Evolutionary conservation across 1,140 invertebrate genomes (phyloP), one percentile per base, ranked within the genome.

Genomic region (Macrosteles quadrilineatus): DNA sequence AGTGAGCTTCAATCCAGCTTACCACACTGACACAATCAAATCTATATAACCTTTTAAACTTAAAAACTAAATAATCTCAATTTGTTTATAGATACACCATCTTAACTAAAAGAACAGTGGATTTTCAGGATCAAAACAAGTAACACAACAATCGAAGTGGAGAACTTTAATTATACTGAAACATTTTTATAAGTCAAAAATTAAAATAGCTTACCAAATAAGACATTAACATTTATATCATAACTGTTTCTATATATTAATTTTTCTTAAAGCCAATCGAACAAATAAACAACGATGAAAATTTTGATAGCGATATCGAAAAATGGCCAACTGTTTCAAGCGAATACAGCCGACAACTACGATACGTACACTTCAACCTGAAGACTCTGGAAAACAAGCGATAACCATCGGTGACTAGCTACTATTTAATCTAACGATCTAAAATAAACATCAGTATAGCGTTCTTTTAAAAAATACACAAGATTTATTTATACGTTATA

Each of bases 401-500:
- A 9, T 19, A 53, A 53, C 47, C 21, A 14, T 11, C 11, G 6
- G 47, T 53, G 47, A 53, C 47, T 53, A 53, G 47, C 47, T 53
- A 53, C 47, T 53, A 53, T 64, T 31, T 64, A 32, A 21, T 25
- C 62, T 64, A 64, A 30, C 31, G 19, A n/a, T 64, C 62, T 64
- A 64, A 30, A 64, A 19, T 32, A 64, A 64, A 32, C 29, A 29
- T 64, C 32, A 64, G 62, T 59, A 64, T 64, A 32, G 25, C 29
- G 29, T 64, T 64, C 32, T 64, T 36, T 64, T 64, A 64, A 64
- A 64, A 64, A 64, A 64, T 64, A 64, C 62, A 64, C 32, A 64
- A 64, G 62, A 64, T 64, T 64, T 53, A 11, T 53, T 40, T 21
- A 53, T 64, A 64, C n/a, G 32, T 32, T 32, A 32, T 32, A 32